Percentiles rank a stretch among this genome's conserved stretches.
These are phyloP conservation scores for Pangasius krempfi DNA, from an alignment of 2,797 vertebrate genomes.

Conservation along the genomic window DNA sequence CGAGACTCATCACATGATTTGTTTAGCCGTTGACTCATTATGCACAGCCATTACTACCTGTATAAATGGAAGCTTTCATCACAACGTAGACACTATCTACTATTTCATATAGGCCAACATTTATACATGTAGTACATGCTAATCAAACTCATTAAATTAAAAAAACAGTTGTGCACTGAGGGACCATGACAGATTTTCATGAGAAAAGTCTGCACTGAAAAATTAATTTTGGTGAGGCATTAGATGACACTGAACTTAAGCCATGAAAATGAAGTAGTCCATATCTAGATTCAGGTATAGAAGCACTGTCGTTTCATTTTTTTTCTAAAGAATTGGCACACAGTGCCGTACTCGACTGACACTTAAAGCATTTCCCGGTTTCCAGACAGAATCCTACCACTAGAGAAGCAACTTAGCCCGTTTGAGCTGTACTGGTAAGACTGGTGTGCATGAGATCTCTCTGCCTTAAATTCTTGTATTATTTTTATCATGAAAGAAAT, in stretches of 20 bases:
- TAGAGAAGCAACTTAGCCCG: conserved; percentile 47
- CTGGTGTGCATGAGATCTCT: conserved; percentile 79
- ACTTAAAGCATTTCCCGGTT: conserved; percentile 29
- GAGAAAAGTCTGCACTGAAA: conserved; percentile 11
- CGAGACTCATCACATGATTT: background rate
- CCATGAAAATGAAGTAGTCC: conserved; percentile 24
- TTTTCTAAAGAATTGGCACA: background rate
- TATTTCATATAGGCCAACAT: background rate
- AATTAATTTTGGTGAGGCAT: conserved; percentile 12
- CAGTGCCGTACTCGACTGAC: background rate
- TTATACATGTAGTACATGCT: conserved; percentile 18
- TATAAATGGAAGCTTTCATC: conserved; percentile 17
- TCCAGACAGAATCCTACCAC: conserved; percentile 51
- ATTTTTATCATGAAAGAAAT: conserved; percentile 67
- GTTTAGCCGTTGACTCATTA: background rate
- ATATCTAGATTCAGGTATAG: conserved; percentile 21
- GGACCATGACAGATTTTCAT: conserved; percentile 16
- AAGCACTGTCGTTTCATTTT: conserved; percentile 2
- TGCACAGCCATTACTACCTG: conserved; percentile 17
- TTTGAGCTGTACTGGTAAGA: conserved; percentile 53
- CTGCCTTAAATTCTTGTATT: conserved; percentile 86
- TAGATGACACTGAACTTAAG: conserved; percentile 44
- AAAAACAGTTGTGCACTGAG: conserved; percentile 26
- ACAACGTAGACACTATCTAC: background rate
- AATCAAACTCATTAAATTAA: conserved; percentile 1